Conservation (phyloP, 2,113 vertebrate species). For the Acanthochromis polyacanthus region DNA sequence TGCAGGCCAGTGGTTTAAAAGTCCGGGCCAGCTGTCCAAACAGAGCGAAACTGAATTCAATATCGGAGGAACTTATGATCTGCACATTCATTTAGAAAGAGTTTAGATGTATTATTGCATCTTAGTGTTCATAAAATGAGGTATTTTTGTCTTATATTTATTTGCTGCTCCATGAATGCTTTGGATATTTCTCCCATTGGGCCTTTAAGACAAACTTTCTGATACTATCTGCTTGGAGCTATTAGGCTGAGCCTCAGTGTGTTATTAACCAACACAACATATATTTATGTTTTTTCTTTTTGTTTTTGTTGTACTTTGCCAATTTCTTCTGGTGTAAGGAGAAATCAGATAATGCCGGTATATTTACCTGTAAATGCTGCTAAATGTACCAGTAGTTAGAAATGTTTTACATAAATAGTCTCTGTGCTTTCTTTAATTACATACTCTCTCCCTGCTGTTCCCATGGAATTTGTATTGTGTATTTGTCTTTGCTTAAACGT, state of each 20-base stretch:
- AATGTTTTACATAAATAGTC: no score
- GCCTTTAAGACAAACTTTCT: not conserved
- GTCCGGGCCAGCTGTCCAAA: slow-evolving; percentile 76
- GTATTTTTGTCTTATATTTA: slow-evolving; percentile 43
- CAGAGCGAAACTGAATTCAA: slow-evolving; percentile 61
- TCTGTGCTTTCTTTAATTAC: no score
- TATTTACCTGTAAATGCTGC: no score
- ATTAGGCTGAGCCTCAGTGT: not conserved
- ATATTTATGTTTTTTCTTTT: not conserved
- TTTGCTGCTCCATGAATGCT: slow-evolving; percentile 19
- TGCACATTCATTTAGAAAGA: slow-evolving; percentile 54
- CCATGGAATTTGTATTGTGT: no score
- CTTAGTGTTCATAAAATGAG: slow-evolving; percentile 49
- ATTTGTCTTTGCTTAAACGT: no score
- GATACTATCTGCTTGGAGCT: not conserved
- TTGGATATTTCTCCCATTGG: not conserved
- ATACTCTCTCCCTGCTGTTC: no score
- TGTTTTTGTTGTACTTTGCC: not conserved
- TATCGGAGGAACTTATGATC: slow-evolving; percentile 59
- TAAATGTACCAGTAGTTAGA: no score
- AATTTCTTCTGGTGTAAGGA: not conserved
- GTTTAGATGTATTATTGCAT: slow-evolving; percentile 44
- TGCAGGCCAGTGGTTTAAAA: slow-evolving; percentile 62
- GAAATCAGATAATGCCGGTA: no score
- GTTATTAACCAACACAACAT: not conserved